Percentiles rank a stretch among this genome's conserved stretches.
These are phyloP conservation scores for Nesogale talazaci DNA, from an alignment of 2,113 vertebrate genomes.

Conservation along the genomic window DNA sequence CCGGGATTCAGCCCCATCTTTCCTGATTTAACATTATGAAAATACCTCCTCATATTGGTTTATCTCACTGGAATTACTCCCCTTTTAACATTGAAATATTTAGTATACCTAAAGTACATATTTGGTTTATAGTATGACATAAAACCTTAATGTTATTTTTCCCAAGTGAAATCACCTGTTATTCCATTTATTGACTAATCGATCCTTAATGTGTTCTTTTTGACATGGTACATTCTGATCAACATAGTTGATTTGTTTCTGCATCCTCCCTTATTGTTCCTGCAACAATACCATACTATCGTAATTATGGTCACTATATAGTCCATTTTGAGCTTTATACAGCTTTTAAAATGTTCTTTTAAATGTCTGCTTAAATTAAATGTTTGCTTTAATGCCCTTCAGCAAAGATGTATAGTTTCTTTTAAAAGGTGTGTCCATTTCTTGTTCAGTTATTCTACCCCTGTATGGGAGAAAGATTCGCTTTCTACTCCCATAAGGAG, in stretches of 20 bases:
- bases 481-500: too few relatives aligned
- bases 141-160: not conserved
- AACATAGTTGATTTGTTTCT: slow-evolving; percentile 5
- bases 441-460: slow-evolving; percentile 21
- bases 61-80: not conserved
- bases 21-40: slow-evolving; percentile 41
- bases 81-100: slow-evolving; percentile 3
- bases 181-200: slow-evolving; percentile 22
- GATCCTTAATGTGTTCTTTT: not conserved
- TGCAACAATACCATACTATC: not conserved
- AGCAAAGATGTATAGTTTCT: slow-evolving; percentile 35
- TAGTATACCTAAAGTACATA: slow-evolving; percentile 18
- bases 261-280: not conserved
- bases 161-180: not conserved
- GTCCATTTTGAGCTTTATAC: slow-evolving; percentile 3
- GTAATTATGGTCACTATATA: slow-evolving; percentile 22
- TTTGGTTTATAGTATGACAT: slow-evolving; percentile 11
- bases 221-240: not conserved
- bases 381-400: slow-evolving; percentile 35
- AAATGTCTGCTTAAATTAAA: not conserved
- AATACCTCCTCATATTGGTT: not conserved
- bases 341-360: slow-evolving; percentile 15
- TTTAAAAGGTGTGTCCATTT: not conserved
- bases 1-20: too few relatives aligned
- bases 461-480: too few relatives aligned